Evolutionary conservation across 2,113 vertebrate genomes (phyloP), one percentile per base, ranked within the genome.

Genomic region (Casuarius casuarius): DNA sequence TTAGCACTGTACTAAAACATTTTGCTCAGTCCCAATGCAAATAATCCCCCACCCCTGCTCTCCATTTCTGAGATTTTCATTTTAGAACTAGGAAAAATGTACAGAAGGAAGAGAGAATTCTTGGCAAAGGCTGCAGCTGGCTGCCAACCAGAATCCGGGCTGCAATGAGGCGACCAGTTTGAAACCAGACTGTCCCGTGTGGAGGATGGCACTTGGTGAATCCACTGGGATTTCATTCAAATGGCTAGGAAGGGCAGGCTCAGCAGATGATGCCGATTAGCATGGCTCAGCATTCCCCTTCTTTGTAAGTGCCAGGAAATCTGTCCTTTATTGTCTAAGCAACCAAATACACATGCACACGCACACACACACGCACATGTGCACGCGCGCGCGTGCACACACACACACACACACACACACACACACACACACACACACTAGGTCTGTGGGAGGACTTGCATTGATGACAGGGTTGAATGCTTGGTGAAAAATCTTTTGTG

Each of bases 251-350:
- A 94, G 84, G 63, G 58, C 8, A 93, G 91, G 94, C 87, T 94
- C 86, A 79, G 87, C 94, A 96, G 91, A 91, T 94, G 94, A 97
- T 97, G 95, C 91, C 31, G 17, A 96, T 96, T 95, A 95, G 81
- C 91, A 88, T 92, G 96, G 92, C 88, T 97, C 87, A 96, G 84
- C 91, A 87, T 71, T 79, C 86, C 19, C 51, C 49, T 16, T 59
- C 67, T 93, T 89, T 77, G 74, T 46, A 38, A 79, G 84, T 3
- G 48, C 86, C 90, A 94, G 92, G 66, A 87, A 96, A 92, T 95
- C 92, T 96, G 93, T 94, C 93, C 90, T 71, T 93, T 86, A 95
- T 94, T 97, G 88, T 95, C 84, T 94, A 76, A 71, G 91, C 67
- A 93, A 84, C 92, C 75, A 88, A 93, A 90, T 14, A 95, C 51